Percentiles rank a stretch among this genome's conserved stretches.
Conservation (phyloP, 1,140 invertebrate species). For the Drosophila orosa region DNA sequence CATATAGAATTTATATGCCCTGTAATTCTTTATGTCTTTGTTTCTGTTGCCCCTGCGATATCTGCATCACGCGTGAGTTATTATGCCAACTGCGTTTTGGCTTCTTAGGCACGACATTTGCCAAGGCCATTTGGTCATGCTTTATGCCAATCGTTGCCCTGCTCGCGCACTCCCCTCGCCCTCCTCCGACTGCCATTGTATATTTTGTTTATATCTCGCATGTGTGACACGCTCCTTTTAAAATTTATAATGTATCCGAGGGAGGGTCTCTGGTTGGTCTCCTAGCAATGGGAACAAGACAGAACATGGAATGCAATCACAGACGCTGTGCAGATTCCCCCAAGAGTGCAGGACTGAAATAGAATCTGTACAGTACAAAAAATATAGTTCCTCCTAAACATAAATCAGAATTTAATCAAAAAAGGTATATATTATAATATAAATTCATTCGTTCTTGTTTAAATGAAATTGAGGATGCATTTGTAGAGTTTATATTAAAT, state of each 20-base stretch:
- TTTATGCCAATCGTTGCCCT: constrained; percentile 41
- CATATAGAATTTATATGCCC: constrained; percentile 29
- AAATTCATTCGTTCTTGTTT: background rate
- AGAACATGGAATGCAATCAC: constrained; percentile 80
- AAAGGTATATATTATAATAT: background rate
- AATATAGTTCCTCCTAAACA: background rate
- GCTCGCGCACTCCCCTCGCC: constrained; percentile 10
- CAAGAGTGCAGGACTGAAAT: constrained; percentile 41
- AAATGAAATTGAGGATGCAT: background rate
- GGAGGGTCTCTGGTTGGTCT: constrained; percentile 41
- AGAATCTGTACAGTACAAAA: constrained; percentile 17
- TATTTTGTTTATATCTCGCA: constrained; percentile 71
- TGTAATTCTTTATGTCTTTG: constrained; percentile 30
- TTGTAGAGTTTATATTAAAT: too few species aligned
- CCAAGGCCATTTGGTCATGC: constrained; percentile 75
- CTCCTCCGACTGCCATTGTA: constrained; percentile 33
- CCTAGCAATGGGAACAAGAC: constrained; percentile 45
- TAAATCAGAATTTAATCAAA: background rate
- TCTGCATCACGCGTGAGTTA: constrained; percentile 75
- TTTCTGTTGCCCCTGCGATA: constrained; percentile 39
- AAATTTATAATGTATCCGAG: constrained; percentile 77
- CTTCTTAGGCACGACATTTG: constrained; percentile 78
- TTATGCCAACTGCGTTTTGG: constrained; percentile 78
- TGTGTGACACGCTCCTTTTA: constrained; percentile 67
- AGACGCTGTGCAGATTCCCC: constrained; percentile 74